These are phyloP conservation scores for Coenonympha glycerion DNA, from an alignment of 2,888 invertebrate genomes.

Conservation along the genomic window DNA sequence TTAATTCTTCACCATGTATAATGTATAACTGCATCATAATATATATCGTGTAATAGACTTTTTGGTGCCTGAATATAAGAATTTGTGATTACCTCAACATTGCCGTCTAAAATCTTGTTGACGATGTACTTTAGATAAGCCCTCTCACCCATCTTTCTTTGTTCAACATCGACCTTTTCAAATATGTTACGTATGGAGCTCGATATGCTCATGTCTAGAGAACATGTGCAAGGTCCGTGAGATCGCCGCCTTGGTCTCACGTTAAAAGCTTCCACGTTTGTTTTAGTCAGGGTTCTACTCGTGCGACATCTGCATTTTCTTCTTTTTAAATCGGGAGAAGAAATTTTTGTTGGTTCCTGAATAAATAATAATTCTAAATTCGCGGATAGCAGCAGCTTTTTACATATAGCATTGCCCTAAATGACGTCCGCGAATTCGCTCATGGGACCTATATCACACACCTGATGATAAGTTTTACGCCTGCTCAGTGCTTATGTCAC, in stretches of 20 bases:
- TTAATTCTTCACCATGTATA: no score
- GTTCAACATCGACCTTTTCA: constrained; percentile 62
- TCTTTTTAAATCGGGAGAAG: constrained; percentile 39
- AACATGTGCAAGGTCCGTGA: constrained; percentile 61
- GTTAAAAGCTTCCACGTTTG: constrained; percentile 56
- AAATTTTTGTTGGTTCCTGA: constrained; percentile 50
- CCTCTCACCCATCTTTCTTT: constrained; percentile 56
- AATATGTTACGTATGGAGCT: constrained; percentile 66
- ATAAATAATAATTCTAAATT: no score
- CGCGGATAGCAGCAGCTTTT: no score
- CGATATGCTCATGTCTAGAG: constrained; percentile 56
- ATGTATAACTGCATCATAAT: no score
- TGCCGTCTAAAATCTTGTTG: constrained; percentile 53
- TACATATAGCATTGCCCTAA: no score
- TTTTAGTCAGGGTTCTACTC: constrained; percentile 52
- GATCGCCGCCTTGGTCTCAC: constrained; percentile 48
- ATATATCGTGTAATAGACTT: no score
- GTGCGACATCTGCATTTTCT: constrained; percentile 34
- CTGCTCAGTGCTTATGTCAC: no score
- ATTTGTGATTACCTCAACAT: constrained; percentile 46
- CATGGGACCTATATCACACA: no score
- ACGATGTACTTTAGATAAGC: constrained; percentile 60
- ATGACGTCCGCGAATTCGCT: no score
- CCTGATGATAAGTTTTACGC: no score
- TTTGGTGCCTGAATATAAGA: no score